Evolutionary conservation across 2,888 invertebrate genomes (phyloP), one percentile per base, ranked within the genome.

Genomic region (Deroplatys truncata): DNA sequence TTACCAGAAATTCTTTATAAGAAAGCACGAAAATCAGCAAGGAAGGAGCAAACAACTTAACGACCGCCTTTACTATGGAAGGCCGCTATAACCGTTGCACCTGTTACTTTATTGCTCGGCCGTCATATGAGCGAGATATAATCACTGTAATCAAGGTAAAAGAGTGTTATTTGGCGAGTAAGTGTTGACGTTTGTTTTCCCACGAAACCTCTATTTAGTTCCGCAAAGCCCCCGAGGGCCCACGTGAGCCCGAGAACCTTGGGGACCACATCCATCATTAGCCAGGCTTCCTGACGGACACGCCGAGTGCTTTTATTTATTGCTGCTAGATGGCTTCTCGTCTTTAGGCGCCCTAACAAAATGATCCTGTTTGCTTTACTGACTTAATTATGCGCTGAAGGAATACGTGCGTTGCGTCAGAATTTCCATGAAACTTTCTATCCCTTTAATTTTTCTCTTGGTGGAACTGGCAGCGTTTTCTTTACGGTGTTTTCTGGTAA

Each of bases 231-330:
- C n/a, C 56, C 56, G 56, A 72, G 20, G 56, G 56, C 20, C 56
- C 56, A 72, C 56, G 56, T 72, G 56, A 72, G 20, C 56, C 56
- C 56, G 5, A 4, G 16, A 56, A 56, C 56, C 2, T 56, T 16
- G 25, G 56, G 56, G 56, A 7, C 56, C 82, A 82, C 87, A 87
- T 87, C 28, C 87, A 87, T 87, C 87, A 87, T 87, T 87, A 87
- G 87, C 28, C 28, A 15, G 2, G 56, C 43, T 43, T 72, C 56
- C 56, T 72, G 56, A 72, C 56, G 56, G 35, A 35, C n/a, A n/a
- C 25, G 84, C 84, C 43, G 49, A 87, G 49, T 31, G 87, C 31
- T 28, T 83, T 87, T 87, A 87, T 87, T 87, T 87, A 87, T 87
- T 87, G 83, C 87, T 82, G 28, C 31, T 82, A 87, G 82, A 35